Base-by-base conservation (phyloP, 1,140 invertebrate species). In the Ceratina australensis region DNA sequence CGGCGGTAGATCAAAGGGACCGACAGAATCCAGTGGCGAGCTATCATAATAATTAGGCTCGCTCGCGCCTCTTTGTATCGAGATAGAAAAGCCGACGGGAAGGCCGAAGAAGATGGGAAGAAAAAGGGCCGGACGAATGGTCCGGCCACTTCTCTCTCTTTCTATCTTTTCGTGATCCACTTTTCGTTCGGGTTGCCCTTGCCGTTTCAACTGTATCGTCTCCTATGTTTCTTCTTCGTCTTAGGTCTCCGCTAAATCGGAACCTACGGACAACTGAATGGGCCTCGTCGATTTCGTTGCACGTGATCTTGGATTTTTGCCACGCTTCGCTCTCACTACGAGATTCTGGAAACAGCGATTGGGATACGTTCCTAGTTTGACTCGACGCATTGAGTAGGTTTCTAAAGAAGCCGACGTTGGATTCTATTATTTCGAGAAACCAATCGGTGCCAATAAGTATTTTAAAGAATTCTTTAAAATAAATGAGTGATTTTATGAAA, bases 11-110 rank as follows among this genome's bases (percentile, higher is more conserved):
- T 92, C 90, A 92, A 92, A 92, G 86, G 83, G 66, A 87, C 91
- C 91, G 91, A 90, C 91, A 85, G 87, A 92, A 92, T 91, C 88
- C 91, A 88, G 91, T 91, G 91, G 91, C 90, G 88, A 91, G 89
- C 91, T 92, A 92, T 92, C 91, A 92, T 92, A 92, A 92, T 92
- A 92, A 92, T 92, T 92, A 92, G 87, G 88, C 87, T 86, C 89
- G 89, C 90, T 90, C 90, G 89, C 90, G 90, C 90, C 89, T 91
- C 91, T 92, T 91, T 91, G 91, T 91, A 91, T 89, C 87, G 90
- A 88, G 88, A 90, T 90, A 89, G 90, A 85, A 89, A 88, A 90
- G 90, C 90, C 91, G 90, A 90, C 87, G 84, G 86, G 83, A 86
- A 82, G 83, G 80, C 56, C 72, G 73, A 2, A 69, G 68, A 67